These are phyloP conservation scores for Pantherophis alleghaniensis DNA, from an alignment of 2,797 vertebrate genomes.

Conservation along the genomic window DNA sequence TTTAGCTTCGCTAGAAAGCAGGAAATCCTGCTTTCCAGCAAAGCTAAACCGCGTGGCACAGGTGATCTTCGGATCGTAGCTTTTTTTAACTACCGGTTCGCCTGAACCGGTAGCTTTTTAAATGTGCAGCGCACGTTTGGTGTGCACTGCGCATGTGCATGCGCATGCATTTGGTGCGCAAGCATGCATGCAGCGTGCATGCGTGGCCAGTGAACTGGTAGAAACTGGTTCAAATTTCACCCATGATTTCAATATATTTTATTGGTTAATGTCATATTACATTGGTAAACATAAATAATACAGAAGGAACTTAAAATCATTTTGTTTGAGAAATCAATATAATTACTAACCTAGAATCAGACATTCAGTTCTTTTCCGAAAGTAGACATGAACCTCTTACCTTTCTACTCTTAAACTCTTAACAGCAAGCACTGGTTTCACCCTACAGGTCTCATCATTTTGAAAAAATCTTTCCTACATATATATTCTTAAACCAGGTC, in stretches of 20 bases:
- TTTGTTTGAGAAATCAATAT: not conserved
- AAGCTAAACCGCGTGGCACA: too few species aligned
- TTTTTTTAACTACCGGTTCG: too few species aligned
- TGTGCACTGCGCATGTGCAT: too few species aligned
- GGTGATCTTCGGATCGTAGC: too few species aligned
- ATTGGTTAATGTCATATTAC: conserved; percentile 7
- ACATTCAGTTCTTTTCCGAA: not conserved
- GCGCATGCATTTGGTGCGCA: too few species aligned
- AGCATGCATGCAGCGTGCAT: too few species aligned
- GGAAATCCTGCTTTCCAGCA: too few species aligned
- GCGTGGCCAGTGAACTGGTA: too few species aligned
- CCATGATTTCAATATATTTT: not conserved
- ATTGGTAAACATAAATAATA: conserved; percentile 19
- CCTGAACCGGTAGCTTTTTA: too few species aligned
- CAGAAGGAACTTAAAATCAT: not conserved
- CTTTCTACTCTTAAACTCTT: not conserved
- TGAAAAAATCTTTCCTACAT: not conserved
- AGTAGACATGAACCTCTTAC: not conserved
- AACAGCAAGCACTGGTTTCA: not conserved
- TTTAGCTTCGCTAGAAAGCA: too few species aligned
- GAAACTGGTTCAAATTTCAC: too few species aligned
- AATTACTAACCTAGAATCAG: not conserved
- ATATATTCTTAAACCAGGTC: not conserved
- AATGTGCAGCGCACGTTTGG: too few species aligned
- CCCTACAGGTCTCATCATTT: not conserved